Conservation (phyloP, 1,140 invertebrate species). For the Pachypeltis micranthus region DNA sequence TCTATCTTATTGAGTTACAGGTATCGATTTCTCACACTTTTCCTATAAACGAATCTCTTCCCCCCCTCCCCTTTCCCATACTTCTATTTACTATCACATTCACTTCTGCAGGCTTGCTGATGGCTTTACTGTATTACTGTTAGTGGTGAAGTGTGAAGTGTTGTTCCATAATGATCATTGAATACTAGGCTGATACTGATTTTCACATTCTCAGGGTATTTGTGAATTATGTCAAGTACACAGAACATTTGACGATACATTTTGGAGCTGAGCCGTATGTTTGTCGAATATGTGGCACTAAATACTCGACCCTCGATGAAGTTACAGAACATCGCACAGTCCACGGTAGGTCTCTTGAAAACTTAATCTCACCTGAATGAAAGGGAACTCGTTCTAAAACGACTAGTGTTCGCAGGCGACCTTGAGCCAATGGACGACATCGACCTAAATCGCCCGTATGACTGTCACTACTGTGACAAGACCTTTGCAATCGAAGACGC, state of each 20-base stretch:
- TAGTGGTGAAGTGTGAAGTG: too few species aligned
- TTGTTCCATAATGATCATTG: too few species aligned
- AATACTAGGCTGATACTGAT: too few species aligned
- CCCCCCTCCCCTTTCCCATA: too few species aligned
- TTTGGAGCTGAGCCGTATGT: constrained; percentile 23
- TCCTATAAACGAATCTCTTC: too few species aligned
- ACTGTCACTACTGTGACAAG: constrained; percentile 27
- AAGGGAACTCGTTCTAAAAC: too few species aligned
- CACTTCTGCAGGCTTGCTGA: too few species aligned
- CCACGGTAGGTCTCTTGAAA: not conserved
- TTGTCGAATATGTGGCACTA: constrained; percentile 21
- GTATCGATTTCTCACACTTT: too few species aligned
- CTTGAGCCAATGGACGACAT: constrained; percentile 1
- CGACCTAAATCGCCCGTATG: not conserved
- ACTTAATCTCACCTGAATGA: too few species aligned
- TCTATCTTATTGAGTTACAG: too few species aligned
- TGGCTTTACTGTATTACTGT: too few species aligned
- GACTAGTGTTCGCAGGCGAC: not conserved
- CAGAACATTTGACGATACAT: constrained; percentile 26
- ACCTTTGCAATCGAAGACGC: constrained; percentile 25
- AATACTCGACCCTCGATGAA: constrained; percentile 19
- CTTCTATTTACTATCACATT: too few species aligned
- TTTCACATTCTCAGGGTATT: constrained; percentile 19
- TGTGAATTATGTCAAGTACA: constrained; percentile 22
- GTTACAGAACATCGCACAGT: constrained; percentile 12